Evolutionary conservation across 2,797 vertebrate species (phyloP).

Genomic region (Parauchenoglanis ngamensis): DNA sequence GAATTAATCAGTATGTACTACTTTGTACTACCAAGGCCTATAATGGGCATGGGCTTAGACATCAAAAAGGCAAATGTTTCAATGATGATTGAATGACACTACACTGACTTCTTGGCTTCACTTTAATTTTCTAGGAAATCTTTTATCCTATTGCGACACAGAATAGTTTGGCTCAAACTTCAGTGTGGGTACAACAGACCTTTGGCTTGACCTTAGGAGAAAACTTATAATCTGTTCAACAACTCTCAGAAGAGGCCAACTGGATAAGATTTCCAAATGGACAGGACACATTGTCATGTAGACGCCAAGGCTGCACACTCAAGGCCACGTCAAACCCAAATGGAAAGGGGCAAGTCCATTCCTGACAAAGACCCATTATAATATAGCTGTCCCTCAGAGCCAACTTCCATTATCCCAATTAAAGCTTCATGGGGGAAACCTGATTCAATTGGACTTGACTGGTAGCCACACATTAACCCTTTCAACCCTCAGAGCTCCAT

Average conservation of each 20-base stretch:
- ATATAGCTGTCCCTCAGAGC: conserved; percentile 48
- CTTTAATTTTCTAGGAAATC: not conserved
- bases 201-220: not conserved
- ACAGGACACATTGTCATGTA: not conserved
- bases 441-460: conserved; percentile 65
- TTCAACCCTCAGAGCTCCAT: conserved; percentile 48
- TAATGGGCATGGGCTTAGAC: not conserved
- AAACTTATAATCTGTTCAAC: not conserved
- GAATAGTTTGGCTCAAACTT: not conserved
- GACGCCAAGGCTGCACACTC: conserved; percentile 5
- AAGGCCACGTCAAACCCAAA: conserved; percentile 29
- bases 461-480: conserved; percentile 61
- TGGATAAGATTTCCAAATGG: not conserved
- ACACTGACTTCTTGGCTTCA: no score
- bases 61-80: not conserved
- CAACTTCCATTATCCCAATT: conserved; percentile 61
- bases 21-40: not conserved
- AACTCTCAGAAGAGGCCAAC: conserved; percentile 12
- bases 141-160: not conserved
- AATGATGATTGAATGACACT: not conserved
- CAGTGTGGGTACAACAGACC: not conserved
- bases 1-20: not conserved
- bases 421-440: conserved; percentile 47
- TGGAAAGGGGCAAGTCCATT: conserved; percentile 10
- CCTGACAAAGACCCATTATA: conserved; percentile 52